Evolutionary conservation across 2,113 vertebrate genomes (phyloP).

Genomic region (Calyptomena viridis): DNA sequence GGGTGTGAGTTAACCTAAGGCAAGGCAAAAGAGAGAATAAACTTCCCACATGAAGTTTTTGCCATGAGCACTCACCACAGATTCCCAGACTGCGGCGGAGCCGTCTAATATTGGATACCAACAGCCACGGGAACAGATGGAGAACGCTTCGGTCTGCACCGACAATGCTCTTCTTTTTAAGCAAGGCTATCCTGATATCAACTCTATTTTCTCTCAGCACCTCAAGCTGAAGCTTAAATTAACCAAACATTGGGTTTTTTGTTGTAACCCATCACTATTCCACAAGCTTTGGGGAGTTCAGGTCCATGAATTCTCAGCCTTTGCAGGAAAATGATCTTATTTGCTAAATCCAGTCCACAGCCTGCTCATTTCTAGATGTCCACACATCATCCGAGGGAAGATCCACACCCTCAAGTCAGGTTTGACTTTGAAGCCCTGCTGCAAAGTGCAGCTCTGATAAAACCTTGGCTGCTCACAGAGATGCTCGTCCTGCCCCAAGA

Average conservation of each 20-base stretch:
- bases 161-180: constrained; percentile 30
- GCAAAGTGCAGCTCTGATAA: not conserved
- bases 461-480: rapidly evolving
- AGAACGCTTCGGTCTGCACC: not conserved
- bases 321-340: not conserved
- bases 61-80: not conserved
- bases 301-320: not conserved
- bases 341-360: not conserved
- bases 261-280: not conserved
- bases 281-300: not conserved
- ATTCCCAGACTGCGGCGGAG: constrained; percentile 31
- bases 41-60: constrained; percentile 2
- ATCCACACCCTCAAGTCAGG: too few species aligned
- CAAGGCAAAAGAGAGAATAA: not conserved
- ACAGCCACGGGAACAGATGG: constrained; percentile 62
- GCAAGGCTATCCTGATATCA: constrained; percentile 26
- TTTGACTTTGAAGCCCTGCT: not conserved
- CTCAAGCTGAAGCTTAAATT: constrained; percentile 29
- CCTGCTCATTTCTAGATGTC: not conserved
- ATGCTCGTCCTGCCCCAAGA: not conserved
- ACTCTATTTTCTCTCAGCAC: constrained; percentile 5
- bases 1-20: not conserved
- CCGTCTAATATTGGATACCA: constrained; percentile 34
- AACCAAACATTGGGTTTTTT: not conserved
- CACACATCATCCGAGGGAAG: not conserved